phyloP scores from a whole-genome alignment of 2,113 vertebrate genomes.

The Ammospiza nelsoni region DNA sequence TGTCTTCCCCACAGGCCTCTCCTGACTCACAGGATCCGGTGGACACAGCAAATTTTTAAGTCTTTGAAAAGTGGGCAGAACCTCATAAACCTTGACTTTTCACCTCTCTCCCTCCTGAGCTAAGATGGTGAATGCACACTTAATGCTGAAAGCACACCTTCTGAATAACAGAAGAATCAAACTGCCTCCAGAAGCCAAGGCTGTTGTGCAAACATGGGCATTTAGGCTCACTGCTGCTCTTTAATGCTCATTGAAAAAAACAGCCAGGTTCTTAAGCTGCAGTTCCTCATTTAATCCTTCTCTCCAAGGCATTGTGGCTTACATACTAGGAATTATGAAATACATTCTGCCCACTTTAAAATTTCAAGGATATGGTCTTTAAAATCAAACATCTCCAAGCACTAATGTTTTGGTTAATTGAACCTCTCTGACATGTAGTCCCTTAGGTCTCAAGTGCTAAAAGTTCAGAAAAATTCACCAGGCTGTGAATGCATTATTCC shows the following conservation, averaged over 20 bases:
- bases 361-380: constrained; percentile 9
- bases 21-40: not conserved
- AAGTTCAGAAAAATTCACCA: constrained; percentile 12
- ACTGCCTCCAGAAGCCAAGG: not conserved
- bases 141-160: not conserved
- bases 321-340: not conserved
- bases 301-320: not conserved
- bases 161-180: not conserved
- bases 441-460: not conserved
- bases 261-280: not conserved
- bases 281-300: not conserved
- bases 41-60: not conserved
- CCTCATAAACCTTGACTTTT: not conserved
- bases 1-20: not conserved
- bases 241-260: not conserved
- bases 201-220: not conserved
- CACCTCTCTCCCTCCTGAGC: rapidly evolving
- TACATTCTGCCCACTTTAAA: not conserved
- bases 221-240: not conserved
- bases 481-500: not conserved
- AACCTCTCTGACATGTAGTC: constrained; percentile 5
- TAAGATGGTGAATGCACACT: not conserved
- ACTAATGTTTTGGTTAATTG: constrained; percentile 49
- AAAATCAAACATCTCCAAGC: not conserved
- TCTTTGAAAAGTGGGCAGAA: not conserved